phyloP scores from a whole-genome alignment of 2,113 vertebrate species.

The Paramormyrops kingsleyae region DNA sequence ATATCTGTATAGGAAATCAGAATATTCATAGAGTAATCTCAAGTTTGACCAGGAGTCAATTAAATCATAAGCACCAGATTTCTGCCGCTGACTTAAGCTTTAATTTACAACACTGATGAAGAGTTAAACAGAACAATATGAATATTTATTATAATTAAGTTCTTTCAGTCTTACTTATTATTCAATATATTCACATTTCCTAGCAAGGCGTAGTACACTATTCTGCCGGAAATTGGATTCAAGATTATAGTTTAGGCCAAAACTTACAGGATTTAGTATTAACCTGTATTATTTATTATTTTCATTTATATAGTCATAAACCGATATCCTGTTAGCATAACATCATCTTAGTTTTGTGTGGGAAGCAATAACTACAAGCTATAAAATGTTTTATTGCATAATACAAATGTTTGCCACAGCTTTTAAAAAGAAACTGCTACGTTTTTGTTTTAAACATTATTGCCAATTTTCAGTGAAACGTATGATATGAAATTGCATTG shows the following conservation, averaged over 20 bases:
- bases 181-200: constrained; percentile 10
- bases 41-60: neutral
- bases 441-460: neutral
- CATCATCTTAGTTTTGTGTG: neutral
- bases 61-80: constrained; percentile 8
- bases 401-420: neutral
- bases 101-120: constrained; percentile 3
- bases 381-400: constrained; percentile 4
- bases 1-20: constrained; percentile 9
- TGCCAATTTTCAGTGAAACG: neutral
- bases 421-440: neutral
- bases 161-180: constrained; percentile 8
- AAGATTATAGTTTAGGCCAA: neutral
- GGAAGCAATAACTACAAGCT: neutral
- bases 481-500: neutral
- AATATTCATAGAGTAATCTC: constrained; percentile 16
- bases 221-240: constrained; percentile 1
- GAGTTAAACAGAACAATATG: neutral
- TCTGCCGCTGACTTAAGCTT: neutral
- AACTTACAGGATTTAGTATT: neutral
- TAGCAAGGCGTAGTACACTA: neutral
- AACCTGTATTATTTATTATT: constrained; percentile 18
- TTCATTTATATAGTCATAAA: neutral
- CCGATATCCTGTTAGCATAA: neutral
- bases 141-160: constrained; percentile 15